A percentile compares a stretch with the other conserved stretches of the same genome.
Evolutionary conservation across 2,797 vertebrate species (phyloP).

Genomic region (Steatocranus sp.): DNA sequence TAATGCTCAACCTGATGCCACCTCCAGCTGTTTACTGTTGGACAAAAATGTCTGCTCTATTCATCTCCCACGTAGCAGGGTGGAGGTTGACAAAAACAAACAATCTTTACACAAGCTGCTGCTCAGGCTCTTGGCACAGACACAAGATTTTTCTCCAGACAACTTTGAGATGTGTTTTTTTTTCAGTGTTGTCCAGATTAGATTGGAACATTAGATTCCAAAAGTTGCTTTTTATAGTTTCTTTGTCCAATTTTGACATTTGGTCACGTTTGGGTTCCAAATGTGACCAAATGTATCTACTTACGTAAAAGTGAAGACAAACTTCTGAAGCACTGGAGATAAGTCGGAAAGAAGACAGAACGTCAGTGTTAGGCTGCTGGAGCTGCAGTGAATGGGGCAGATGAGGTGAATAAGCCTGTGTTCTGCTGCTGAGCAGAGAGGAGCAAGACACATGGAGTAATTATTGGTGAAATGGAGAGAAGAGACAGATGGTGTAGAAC

Average conservation of each 20-base stretch:
- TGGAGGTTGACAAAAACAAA: slow-evolving; percentile 50
- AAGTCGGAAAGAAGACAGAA: neutral
- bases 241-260: neutral
- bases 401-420: slow-evolving; percentile 17
- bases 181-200: neutral
- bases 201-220: neutral
- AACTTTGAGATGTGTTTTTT: neutral
- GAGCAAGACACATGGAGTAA: slow-evolving; percentile 44
- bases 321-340: neutral
- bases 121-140: neutral
- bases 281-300: fast-evolving
- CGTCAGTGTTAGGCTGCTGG: neutral
- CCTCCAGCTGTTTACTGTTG: slow-evolving; percentile 36
- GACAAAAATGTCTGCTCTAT: slow-evolving; percentile 33
- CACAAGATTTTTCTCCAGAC: neutral
- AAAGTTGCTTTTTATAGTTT: neutral
- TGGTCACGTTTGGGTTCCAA: neutral
- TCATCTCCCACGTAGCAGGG: slow-evolving; percentile 26
- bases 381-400: slow-evolving; percentile 2
- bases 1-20: neutral
- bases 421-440: slow-evolving; percentile 1
- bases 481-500: slow-evolving; percentile 47
- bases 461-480: slow-evolving; percentile 48
- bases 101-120: slow-evolving; percentile 31
- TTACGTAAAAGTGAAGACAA: neutral